Percentiles rank a stretch among this genome's conserved stretches.
Conservation (phyloP, 2,888 invertebrate genomes). For the Xestia xanthographa region DNA sequence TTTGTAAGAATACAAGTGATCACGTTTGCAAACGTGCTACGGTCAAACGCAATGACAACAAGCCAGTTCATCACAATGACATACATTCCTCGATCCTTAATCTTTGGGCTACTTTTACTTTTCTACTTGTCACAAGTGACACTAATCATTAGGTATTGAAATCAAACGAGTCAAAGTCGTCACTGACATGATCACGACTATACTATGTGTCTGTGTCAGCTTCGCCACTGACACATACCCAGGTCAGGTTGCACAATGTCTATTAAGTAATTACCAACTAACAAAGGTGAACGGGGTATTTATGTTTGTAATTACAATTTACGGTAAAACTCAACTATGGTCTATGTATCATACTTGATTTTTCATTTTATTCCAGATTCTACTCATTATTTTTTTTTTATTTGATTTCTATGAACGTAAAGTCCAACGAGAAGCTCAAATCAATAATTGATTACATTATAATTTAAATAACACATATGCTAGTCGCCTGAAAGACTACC, state of each 20-base stretch:
- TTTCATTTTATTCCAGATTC: constrained; percentile 10
- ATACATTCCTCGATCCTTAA: constrained; percentile 14
- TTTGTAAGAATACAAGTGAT: neutral
- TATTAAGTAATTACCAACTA: constrained; percentile 64
- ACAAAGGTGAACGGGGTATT: constrained; percentile 67
- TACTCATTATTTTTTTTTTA: neutral
- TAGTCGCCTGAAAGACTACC: neutral
- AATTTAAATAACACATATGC: neutral
- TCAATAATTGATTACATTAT: neutral
- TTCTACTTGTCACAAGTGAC: constrained; percentile 48
- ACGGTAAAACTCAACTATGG: constrained; percentile 47
- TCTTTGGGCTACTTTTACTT: constrained; percentile 47
- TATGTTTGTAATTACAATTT: constrained; percentile 55
- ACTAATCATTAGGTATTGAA: constrained; percentile 58
- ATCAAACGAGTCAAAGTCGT: constrained; percentile 45
- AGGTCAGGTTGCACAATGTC: constrained; percentile 65
- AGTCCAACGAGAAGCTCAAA: neutral
- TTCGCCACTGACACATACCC: constrained; percentile 54
- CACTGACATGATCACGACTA: constrained; percentile 53
- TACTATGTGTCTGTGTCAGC: constrained; percentile 46
- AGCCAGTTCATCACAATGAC: constrained; percentile 20
- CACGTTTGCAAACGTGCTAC: neutral
- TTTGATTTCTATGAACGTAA: neutral
- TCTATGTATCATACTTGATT: constrained; percentile 20
- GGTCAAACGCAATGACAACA: constrained; percentile 13